Evolutionary conservation across 2,113 vertebrate species (phyloP).

Genomic region (Aptenodytes forsteri): DNA sequence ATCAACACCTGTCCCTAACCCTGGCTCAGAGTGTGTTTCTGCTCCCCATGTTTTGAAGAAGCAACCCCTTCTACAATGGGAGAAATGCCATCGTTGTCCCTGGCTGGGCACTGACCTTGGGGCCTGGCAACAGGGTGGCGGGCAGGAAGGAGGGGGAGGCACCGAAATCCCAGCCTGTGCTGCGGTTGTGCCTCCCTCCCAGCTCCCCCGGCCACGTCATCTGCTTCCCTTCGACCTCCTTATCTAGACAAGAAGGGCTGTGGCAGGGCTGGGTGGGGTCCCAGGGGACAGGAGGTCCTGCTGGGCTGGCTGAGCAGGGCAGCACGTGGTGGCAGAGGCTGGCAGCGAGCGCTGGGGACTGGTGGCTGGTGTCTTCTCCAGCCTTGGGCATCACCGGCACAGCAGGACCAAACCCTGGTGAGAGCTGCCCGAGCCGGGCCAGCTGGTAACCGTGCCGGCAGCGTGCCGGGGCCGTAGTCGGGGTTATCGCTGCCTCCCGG

Average conservation of each 20-base stretch:
- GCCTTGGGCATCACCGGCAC: neutral
- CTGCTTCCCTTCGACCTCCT: neutral
- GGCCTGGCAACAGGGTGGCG: neutral
- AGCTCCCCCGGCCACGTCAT: neutral
- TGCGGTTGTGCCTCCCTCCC: neutral
- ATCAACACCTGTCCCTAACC: neutral
- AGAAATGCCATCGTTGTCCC: neutral
- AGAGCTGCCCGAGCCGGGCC: neutral
- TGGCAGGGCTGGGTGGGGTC: neutral
- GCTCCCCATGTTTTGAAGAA: neutral
- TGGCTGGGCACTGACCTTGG: rapidly evolving
- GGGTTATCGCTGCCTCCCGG: neutral
- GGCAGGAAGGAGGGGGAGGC: neutral
- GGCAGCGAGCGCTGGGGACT: rapidly evolving
- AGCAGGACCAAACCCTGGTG: neutral
- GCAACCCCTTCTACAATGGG: neutral
- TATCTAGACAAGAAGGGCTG: neutral
- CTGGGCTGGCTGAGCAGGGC: neutral
- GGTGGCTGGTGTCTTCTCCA: rapidly evolving
- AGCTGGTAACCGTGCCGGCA: rapidly evolving
- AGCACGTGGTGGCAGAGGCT: neutral
- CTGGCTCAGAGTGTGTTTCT: neutral
- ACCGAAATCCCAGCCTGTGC: rapidly evolving
- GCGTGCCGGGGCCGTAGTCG: rapidly evolving
- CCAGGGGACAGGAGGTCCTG: rapidly evolving